Percentiles rank a stretch among this genome's conserved stretches.
Evolutionary conservation across 2,888 invertebrate species (phyloP).

Genomic region (Choreutis nemorana): DNA sequence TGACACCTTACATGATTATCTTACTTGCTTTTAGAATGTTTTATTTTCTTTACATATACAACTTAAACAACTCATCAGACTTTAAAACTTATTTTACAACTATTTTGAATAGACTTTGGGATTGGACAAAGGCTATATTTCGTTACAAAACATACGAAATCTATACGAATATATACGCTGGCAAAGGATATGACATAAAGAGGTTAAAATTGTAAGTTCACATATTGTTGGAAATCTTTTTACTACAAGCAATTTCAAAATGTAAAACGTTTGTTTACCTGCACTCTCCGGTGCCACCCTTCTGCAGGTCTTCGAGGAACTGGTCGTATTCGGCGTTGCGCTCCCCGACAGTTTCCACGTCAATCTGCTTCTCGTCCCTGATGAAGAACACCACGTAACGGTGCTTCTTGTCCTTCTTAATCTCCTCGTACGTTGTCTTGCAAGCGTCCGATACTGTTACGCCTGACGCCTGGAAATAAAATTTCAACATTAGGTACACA

Average conservation of each 20-base stretch:
- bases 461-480: slow-evolving; percentile 88
- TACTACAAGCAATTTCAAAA: slow-evolving; percentile 1
- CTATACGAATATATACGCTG: too few relatives aligned
- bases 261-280: slow-evolving; percentile 53
- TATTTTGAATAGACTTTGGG: too few relatives aligned
- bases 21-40: too few relatives aligned
- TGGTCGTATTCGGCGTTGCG: slow-evolving; percentile 92
- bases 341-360: slow-evolving; percentile 90
- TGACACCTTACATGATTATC: too few relatives aligned
- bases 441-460: slow-evolving; percentile 95
- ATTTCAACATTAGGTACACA: too few relatives aligned
- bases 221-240: neutral
- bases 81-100: too few relatives aligned
- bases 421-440: slow-evolving; percentile 95
- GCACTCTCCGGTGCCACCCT: slow-evolving; percentile 92
- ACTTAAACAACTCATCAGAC: too few relatives aligned
- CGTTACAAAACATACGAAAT: too few relatives aligned
- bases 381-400: slow-evolving; percentile 97
- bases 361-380: slow-evolving; percentile 95
- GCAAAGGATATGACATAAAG: too few relatives aligned
- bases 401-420: slow-evolving; percentile 97
- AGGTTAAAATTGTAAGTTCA: too few relatives aligned
- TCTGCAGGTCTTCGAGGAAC: slow-evolving; percentile 93
- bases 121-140: too few relatives aligned
- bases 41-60: too few relatives aligned